Evolutionary conservation across 2,113 vertebrate genomes (phyloP).

Genomic region (Microtus oregoni): DNA sequence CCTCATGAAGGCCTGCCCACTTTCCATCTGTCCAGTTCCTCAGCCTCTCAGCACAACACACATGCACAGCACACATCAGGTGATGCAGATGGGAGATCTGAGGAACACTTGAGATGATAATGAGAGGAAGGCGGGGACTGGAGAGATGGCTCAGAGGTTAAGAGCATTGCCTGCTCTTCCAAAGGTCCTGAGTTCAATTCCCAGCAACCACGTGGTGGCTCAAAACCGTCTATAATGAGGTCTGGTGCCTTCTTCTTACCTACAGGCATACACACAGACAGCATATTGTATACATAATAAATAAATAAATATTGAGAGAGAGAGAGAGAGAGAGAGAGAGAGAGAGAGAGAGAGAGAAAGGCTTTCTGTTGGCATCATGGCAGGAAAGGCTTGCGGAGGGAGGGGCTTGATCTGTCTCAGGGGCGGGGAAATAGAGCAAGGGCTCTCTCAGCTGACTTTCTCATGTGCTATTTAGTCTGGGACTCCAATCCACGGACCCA

Average conservation of each 20-base stretch:
- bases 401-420: neutral
- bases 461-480: neutral
- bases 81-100: neutral
- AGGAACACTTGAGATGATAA: neutral
- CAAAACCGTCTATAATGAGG: too few species aligned
- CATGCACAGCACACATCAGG: neutral
- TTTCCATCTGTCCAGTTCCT: fast-evolving
- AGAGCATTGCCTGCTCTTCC: too few species aligned
- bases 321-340: too few species aligned
- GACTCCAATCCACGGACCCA: neutral
- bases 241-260: too few species aligned
- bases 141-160: too few species aligned
- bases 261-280: too few species aligned
- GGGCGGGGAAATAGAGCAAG: neutral
- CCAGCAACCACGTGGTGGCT: too few species aligned
- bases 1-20: neutral
- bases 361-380: neutral
- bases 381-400: too few species aligned
- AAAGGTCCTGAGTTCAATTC: too few species aligned
- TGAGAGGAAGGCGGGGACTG: neutral
- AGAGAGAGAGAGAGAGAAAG: neutral
- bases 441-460: neutral
- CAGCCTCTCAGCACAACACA: neutral
- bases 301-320: too few species aligned
- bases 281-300: too few species aligned